A percentile compares a stretch with the other conserved stretches of the same genome.
Conservation (phyloP, 2,888 invertebrate species). For the Conomelus anceps region DNA sequence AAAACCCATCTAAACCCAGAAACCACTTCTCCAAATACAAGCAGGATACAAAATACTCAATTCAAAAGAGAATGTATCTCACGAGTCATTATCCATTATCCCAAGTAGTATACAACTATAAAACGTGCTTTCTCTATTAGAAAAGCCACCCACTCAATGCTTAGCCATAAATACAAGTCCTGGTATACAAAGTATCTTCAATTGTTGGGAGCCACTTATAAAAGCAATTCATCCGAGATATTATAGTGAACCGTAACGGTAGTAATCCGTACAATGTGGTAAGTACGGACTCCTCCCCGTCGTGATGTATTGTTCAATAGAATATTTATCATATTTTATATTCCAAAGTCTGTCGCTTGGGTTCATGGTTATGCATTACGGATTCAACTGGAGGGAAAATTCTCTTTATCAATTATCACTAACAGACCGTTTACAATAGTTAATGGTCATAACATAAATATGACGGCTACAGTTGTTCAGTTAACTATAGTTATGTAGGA, state of each 20-base stretch:
- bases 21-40: no score
- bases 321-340: not conserved
- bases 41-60: no score
- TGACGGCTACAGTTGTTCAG: not conserved
- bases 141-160: not conserved
- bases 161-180: not conserved
- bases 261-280: not conserved
- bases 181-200: not conserved
- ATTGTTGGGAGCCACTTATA: not conserved
- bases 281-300: not conserved
- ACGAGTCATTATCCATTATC: no score
- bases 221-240: not conserved
- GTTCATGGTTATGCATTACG: not conserved
- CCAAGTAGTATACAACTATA: not conserved
- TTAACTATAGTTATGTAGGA: not conserved
- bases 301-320: not conserved
- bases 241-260: not conserved
- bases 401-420: not conserved
- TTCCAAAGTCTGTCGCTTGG: not conserved
- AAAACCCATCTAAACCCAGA: not conserved
- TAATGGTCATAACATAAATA: not conserved
- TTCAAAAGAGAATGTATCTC: no score
- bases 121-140: not conserved
- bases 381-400: not conserved
- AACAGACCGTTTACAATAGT: not conserved